These are phyloP conservation scores for Lycorma delicatula DNA, from an alignment of 1,140 invertebrate species.

Conservation along the genomic window DNA sequence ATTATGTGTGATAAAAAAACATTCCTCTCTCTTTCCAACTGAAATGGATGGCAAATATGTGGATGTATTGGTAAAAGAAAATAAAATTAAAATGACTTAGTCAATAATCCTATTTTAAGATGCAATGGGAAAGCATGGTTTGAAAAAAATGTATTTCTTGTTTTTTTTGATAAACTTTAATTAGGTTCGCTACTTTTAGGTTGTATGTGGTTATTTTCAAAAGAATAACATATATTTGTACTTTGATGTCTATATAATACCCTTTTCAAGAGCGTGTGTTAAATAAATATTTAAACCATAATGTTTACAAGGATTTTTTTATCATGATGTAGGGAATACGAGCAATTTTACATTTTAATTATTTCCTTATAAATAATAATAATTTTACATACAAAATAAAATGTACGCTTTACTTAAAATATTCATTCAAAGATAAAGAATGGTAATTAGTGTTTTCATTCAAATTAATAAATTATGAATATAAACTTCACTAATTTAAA, in stretches of 20 bases:
- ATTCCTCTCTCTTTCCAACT: neutral
- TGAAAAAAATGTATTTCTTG: conserved; percentile 2
- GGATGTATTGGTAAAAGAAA: neutral
- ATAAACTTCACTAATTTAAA: neutral
- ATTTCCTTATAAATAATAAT: neutral
- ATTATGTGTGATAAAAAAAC: neutral
- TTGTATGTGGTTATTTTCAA: neutral
- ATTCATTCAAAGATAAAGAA: too few relatives aligned
- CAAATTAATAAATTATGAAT: neutral
- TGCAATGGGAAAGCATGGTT: neutral
- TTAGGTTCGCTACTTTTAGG: too few relatives aligned
- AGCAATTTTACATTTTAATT: neutral
- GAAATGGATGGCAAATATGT: conserved; percentile 2
- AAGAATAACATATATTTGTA: neutral
- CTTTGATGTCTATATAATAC: too few relatives aligned
- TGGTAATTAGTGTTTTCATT: neutral
- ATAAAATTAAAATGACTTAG: neutral
- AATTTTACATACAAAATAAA: neutral
- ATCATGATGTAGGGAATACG: too few relatives aligned
- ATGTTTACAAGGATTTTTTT: too few relatives aligned
- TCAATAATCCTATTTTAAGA: neutral
- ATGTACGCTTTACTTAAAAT: neutral
- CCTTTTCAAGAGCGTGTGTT: too few relatives aligned
- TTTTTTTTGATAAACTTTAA: too few relatives aligned
- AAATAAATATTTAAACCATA: too few relatives aligned